A percentile compares a stretch with the other conserved stretches of the same genome.
Evolutionary conservation across 2,888 invertebrate species (phyloP).

Genomic region (Diaphora mendica): DNA sequence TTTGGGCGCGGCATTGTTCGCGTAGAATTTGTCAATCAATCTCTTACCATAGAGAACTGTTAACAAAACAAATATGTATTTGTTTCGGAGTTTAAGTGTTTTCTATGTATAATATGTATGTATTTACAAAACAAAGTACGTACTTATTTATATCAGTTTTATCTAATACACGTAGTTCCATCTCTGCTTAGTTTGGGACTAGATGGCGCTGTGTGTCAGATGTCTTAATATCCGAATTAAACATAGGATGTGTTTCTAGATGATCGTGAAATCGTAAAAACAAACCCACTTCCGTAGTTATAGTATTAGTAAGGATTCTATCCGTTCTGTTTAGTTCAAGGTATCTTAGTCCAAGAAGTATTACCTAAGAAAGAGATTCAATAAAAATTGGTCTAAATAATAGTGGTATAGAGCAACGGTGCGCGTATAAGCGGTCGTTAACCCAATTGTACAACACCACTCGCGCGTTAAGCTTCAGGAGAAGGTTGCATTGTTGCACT

Average conservation of each 20-base stretch:
- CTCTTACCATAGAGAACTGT: background rate
- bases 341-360: background rate
- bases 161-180: too few species aligned
- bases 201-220: too few species aligned
- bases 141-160: too few species aligned
- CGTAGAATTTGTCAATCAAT: background rate
- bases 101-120: too few species aligned
- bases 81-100: too few species aligned
- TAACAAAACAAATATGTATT: too few species aligned
- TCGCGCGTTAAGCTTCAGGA: conserved; percentile 22
- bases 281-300: background rate
- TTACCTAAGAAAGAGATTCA: conserved; percentile 18
- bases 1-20: background rate
- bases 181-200: too few species aligned
- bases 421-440: conserved; percentile 48
- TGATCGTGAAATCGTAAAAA: background rate
- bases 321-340: background rate
- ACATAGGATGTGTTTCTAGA: background rate
- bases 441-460: conserved; percentile 43
- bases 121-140: too few species aligned
- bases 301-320: background rate
- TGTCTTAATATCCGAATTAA: too few species aligned
- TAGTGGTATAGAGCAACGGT: background rate
- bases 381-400: conserved; percentile 28
- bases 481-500: conserved; percentile 29